Conservation (phyloP, 2,888 invertebrate species). For the Tachina lurida region DNA sequence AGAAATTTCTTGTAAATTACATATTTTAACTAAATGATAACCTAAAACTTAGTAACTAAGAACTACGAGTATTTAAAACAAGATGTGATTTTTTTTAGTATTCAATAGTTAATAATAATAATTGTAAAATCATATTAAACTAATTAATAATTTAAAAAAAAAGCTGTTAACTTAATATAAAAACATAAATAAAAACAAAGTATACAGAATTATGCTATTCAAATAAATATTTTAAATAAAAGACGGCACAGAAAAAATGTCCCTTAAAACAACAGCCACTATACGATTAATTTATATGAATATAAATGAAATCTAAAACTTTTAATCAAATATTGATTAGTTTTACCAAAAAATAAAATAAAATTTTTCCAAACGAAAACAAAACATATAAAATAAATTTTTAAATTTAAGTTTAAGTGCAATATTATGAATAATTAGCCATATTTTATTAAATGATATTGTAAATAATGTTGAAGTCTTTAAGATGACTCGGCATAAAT, state of each 20-base stretch:
- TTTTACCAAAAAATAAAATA: constrained; percentile 42
- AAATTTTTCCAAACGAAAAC: background rate
- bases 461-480: constrained; percentile 55
- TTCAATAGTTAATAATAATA: constrained; percentile 64
- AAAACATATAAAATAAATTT: constrained; percentile 18
- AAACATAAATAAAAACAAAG: too few species aligned
- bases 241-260: background rate
- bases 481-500: constrained; percentile 5
- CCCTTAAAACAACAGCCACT: constrained; percentile 32
- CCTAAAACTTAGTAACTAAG: constrained; percentile 22
- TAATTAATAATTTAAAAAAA: background rate
- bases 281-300: constrained; percentile 36
- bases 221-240: constrained; percentile 60
- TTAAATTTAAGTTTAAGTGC: constrained; percentile 66
- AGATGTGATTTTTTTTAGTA: constrained; percentile 70
- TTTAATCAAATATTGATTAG: constrained; percentile 47
- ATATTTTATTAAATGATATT: constrained; percentile 56
- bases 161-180: constrained; percentile 30
- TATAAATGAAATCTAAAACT: constrained; percentile 4
- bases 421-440: constrained; percentile 67
- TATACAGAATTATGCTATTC: constrained; percentile 15
- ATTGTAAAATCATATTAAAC: constrained; percentile 40
- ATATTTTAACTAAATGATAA: constrained; percentile 34
- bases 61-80: constrained; percentile 64
- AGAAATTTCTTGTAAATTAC: constrained; percentile 46